A percentile compares a stretch with the other conserved stretches of the same genome.
These are phyloP conservation scores for Agraylea sexmaculata DNA, from an alignment of 1,140 invertebrate genomes.

Conservation along the genomic window DNA sequence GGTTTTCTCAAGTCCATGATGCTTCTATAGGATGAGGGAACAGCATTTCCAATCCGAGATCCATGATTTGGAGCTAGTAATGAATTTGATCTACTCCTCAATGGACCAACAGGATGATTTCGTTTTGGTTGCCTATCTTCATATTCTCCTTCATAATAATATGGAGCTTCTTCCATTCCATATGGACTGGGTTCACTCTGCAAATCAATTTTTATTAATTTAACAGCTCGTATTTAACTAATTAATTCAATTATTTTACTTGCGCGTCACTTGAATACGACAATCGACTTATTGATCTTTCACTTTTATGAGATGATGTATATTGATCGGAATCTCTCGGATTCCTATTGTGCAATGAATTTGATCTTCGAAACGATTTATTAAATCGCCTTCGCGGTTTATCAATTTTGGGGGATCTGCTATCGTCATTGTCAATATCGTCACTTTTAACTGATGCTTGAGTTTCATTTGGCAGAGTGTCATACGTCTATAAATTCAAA, in stretches of 20 bases:
- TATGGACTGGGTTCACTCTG: constrained; percentile 26
- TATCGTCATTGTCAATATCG: constrained; percentile 8
- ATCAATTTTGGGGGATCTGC: constrained; percentile 13
- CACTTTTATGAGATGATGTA: constrained; percentile 24
- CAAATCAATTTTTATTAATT: constrained; percentile 5
- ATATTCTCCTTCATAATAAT: constrained; percentile 15
- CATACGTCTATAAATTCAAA: constrained; percentile 27
- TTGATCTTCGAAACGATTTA: constrained; percentile 33
- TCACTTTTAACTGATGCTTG: constrained; percentile 16
- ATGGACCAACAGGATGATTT: constrained; percentile 15
- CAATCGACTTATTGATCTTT: constrained; percentile 47
- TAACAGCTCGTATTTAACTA: background rate
- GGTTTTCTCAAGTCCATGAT: constrained; percentile 29
- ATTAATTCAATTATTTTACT: constrained; percentile 28
- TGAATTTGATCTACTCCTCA: constrained; percentile 21
- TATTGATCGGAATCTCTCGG: constrained; percentile 25
- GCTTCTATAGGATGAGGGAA: constrained; percentile 21
- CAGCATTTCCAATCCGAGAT: constrained; percentile 5
- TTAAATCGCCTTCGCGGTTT: constrained; percentile 18
- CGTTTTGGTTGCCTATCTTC: constrained; percentile 15
- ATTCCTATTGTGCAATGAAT: constrained; percentile 31
- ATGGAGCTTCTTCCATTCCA: constrained; percentile 22
- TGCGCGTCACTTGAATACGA: constrained; percentile 53
- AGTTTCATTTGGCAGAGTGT: constrained; percentile 23
- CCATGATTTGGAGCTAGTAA: constrained; percentile 13